Conservation (phyloP, 2,113 vertebrate genomes). For the Miniopterus natalensis region DNA sequence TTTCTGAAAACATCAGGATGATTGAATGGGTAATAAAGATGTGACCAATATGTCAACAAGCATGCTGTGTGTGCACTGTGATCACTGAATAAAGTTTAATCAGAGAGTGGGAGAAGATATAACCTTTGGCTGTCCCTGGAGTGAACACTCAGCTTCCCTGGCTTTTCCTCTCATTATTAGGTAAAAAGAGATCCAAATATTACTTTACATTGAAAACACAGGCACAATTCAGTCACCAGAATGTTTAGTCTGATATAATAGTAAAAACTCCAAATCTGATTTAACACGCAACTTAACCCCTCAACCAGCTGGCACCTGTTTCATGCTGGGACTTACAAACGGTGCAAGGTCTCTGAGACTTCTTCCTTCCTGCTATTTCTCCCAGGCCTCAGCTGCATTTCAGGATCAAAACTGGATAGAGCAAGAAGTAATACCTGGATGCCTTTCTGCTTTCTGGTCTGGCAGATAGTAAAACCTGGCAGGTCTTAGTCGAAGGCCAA, state of each 20-base stretch:
- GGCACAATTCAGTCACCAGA: constrained; percentile 19
- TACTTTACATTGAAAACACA: constrained; percentile 48
- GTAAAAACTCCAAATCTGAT: constrained; percentile 31
- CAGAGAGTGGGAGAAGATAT: not conserved
- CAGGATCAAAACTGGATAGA: not conserved
- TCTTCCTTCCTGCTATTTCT: not conserved
- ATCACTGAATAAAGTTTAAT: not conserved
- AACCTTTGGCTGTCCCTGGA: not conserved
- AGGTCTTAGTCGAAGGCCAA: not conserved
- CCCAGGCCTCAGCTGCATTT: not conserved
- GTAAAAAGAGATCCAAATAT: not conserved
- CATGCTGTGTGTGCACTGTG: not conserved
- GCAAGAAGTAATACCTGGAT: not conserved
- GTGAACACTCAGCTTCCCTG: not conserved
- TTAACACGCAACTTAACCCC: not conserved
- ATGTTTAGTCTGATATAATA: not conserved
- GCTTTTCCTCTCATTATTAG: constrained; percentile 7
- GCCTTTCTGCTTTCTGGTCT: not conserved
- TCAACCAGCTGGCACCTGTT: not conserved
- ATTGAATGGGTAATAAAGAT: constrained; percentile 6
- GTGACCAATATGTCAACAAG: not conserved
- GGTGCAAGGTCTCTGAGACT: not conserved
- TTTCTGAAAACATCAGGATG: not conserved
- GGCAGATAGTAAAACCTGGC: not conserved
- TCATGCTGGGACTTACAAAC: not conserved